Percentiles rank a stretch among this genome's conserved stretches.
These are phyloP conservation scores for Oophaga pumilio DNA, from an alignment of 2,113 vertebrate species.

Conservation along the genomic window DNA sequence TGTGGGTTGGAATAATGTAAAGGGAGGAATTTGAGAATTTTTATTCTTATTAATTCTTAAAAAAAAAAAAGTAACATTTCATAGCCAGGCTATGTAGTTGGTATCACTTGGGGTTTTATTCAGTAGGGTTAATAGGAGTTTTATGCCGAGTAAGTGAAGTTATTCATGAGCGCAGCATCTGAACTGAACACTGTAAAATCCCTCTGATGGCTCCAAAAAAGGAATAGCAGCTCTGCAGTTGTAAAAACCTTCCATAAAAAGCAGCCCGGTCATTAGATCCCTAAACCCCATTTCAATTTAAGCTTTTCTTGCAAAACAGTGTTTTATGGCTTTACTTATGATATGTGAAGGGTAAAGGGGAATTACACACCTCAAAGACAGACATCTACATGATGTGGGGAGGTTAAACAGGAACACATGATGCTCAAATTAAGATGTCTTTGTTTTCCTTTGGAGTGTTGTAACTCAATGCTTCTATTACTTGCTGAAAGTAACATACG, in stretches of 20 bases:
- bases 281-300: slow-evolving; percentile 72
- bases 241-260: slow-evolving; percentile 71
- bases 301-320: slow-evolving; percentile 66
- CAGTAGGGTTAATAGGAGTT: slow-evolving; percentile 52
- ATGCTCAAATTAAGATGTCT: slow-evolving; percentile 44
- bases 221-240: slow-evolving; percentile 70
- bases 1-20: no score
- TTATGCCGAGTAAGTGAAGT: neutral
- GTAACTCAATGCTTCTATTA: slow-evolving; percentile 44
- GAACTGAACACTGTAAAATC: slow-evolving; percentile 67
- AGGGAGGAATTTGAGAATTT: no score
- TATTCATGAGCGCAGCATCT: slow-evolving; percentile 31
- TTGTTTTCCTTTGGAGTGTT: slow-evolving; percentile 39
- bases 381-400: slow-evolving; percentile 38
- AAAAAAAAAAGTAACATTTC: neutral
- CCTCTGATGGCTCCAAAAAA: slow-evolving; percentile 71
- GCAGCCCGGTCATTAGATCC: slow-evolving; percentile 71
- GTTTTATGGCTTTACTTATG: slow-evolving; percentile 61
- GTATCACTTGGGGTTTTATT: neutral
- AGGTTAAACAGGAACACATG: slow-evolving; percentile 57
- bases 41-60: no score
- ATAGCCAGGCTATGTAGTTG: neutral
- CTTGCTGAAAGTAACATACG: neutral
- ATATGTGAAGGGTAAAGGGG: slow-evolving; percentile 51
- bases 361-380: slow-evolving; percentile 55